Base-by-base conservation (phyloP, 2,797 vertebrate genomes). In the Delichon dasypus region DNA sequence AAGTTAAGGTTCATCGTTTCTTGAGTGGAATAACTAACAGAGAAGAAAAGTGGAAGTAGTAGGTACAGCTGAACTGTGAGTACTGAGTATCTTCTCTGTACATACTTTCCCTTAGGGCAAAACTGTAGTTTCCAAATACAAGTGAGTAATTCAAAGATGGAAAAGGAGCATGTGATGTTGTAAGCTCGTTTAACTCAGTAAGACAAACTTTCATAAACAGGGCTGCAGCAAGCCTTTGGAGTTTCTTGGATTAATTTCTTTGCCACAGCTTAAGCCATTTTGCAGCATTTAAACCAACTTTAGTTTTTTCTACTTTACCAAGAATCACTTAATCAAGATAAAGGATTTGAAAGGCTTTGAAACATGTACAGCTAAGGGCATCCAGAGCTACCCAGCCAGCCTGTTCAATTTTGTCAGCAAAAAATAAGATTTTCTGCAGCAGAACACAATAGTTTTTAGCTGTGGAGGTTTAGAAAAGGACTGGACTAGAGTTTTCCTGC, bases 81-180 rank as follows among this genome's bases (percentile, higher is more conserved):
- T 42, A 80, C 65, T 45, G 47, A 27, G 16, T 36, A 68, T 74
- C 51, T 62, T 75, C 61, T 67, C 68, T 68, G 53, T 30, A 40
- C 4, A 1, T 11, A 25, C 32, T 62, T 89, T 48, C 29, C 73
- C 30, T 51, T 22, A 51, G 81, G 36, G 36, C 7, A 89, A 77
- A 94, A 6, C 17, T 76, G 51, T 44, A 14, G 36, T 51, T 93
- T 85, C 80, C 62, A 85, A 75, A 78, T 36, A 76, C 25, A 79
- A 60, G 42, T 32, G 48, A 45, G 25, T 61, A 70, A 74, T 64
- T 76, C 6, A 62, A 73, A 78, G 67, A n/a, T 58, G 53, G 42
- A 44, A 86, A 67, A 92, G 42, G 11, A 60, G 27, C 34, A 30
- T 19, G 55, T 30, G 73, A 70, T 18, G 10, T 40, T 68, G 16